Conservation (phyloP, 1,140 invertebrate genomes). For the Goniozus legneri region DNA sequence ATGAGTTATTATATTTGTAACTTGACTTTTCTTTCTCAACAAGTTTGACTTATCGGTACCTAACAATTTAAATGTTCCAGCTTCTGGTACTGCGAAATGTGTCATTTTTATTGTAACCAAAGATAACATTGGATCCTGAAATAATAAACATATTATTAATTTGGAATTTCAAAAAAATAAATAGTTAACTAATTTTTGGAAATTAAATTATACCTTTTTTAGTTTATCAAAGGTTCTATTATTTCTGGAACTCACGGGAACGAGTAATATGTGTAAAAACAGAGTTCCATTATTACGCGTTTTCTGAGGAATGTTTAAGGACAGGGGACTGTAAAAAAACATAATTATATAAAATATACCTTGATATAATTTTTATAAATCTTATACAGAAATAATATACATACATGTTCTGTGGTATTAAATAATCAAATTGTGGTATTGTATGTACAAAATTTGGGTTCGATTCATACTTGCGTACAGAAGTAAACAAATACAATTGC, state of each 20-base stretch:
- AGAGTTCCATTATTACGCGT: conserved; percentile 76
- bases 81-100: conserved; percentile 68
- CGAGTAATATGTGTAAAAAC: conserved; percentile 64
- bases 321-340: conserved; percentile 56
- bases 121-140: conserved; percentile 55
- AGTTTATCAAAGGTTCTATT: conserved; percentile 45
- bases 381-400: conserved; percentile 1
- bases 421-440: conserved; percentile 57
- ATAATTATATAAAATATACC: conserved; percentile 12
- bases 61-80: conserved; percentile 72
- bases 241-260: conserved; percentile 44
- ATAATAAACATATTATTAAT: conserved; percentile 15
- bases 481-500: conserved; percentile 60
- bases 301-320: conserved; percentile 64
- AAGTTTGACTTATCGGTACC: conserved; percentile 43
- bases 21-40: conserved; percentile 19
- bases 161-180: conserved; percentile 5
- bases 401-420: conserved; percentile 33
- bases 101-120: conserved; percentile 64
- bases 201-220: conserved; percentile 28
- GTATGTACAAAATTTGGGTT: conserved; percentile 44
- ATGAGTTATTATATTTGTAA: conserved; percentile 55
- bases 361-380: conserved; percentile 13
- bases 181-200: not conserved
- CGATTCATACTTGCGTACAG: conserved; percentile 52